Evolutionary conservation across 2,797 vertebrate genomes (phyloP).

Genomic region (Oreortyx pictus): DNA sequence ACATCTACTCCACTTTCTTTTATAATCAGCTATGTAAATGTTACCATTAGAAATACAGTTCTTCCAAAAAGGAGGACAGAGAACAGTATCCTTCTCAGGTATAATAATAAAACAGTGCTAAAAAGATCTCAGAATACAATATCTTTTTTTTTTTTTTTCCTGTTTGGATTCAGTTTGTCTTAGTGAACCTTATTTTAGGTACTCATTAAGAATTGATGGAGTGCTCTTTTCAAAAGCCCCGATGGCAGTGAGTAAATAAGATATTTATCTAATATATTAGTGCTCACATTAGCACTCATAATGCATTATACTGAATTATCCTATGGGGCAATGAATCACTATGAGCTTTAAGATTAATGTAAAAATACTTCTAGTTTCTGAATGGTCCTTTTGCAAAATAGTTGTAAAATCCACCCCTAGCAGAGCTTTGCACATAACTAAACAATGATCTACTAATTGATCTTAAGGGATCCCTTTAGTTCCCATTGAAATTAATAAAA

Average conservation of each 20-base stretch:
- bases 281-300: background rate
- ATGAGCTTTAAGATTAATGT: background rate
- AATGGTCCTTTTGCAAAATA: background rate
- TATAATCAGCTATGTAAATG: background rate
- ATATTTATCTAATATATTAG: conserved; percentile 8
- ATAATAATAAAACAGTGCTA: background rate
- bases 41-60: background rate
- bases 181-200: conserved; percentile 12
- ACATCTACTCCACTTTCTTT: background rate
- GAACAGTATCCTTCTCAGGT: background rate
- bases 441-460: conserved; percentile 7
- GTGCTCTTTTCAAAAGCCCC: background rate
- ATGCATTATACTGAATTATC: background rate
- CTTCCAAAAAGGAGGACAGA: background rate
- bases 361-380: conserved; percentile 23
- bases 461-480: background rate
- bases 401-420: background rate
- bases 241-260: background rate
- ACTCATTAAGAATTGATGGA: conserved; percentile 45
- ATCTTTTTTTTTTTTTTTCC: no score
- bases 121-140: background rate
- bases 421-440: background rate
- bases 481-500: conserved; percentile 10
- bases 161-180: background rate
- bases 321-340: background rate